Evolutionary conservation across 2,888 invertebrate genomes (phyloP).

Genomic region (Zaprionus obscuricornis): DNA sequence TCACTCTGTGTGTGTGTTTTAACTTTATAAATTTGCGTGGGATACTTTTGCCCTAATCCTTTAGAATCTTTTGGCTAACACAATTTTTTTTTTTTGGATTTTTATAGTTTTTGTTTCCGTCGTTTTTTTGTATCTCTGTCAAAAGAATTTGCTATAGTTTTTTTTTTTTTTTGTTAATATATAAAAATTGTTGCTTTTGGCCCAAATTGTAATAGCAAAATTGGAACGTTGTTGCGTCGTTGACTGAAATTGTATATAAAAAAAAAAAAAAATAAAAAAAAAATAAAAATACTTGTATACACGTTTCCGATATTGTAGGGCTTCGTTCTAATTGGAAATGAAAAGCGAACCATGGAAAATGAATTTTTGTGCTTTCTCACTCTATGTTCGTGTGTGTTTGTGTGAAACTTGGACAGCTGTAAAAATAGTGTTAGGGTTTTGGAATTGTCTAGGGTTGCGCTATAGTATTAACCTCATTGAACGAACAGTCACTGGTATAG

Average conservation of each 20-base stretch:
- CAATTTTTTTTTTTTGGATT: no score
- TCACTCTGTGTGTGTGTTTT: constrained; percentile 1
- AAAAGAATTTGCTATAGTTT: constrained; percentile 12
- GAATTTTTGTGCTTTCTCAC: not conserved
- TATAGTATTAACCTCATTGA: constrained; percentile 39
- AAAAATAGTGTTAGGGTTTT: constrained; percentile 57
- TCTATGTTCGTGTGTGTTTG: not conserved
- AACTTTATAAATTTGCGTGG: no score
- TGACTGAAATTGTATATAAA: constrained; percentile 54
- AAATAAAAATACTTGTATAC: constrained; percentile 44
- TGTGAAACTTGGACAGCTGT: constrained; percentile 56
- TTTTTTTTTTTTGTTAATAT: constrained; percentile 30
- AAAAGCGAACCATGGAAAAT: constrained; percentile 49
- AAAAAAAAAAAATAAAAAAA: constrained; percentile 17
- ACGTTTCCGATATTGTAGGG: constrained; percentile 58
- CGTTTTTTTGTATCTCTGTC: no score
- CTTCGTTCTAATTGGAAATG: constrained; percentile 66
- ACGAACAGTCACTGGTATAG: no score
- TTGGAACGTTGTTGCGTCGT: constrained; percentile 65
- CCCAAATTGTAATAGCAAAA: constrained; percentile 51
- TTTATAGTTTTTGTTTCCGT: no score
- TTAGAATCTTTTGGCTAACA: no score
- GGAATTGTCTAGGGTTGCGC: not conserved
- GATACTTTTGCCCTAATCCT: no score
- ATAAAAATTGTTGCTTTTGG: constrained; percentile 4